A percentile compares a stretch with the other conserved stretches of the same genome.
phyloP scores from a whole-genome alignment of 37 sponge, comb jelly and placozoan genomes.

The Haliclona indistincta region DNA sequence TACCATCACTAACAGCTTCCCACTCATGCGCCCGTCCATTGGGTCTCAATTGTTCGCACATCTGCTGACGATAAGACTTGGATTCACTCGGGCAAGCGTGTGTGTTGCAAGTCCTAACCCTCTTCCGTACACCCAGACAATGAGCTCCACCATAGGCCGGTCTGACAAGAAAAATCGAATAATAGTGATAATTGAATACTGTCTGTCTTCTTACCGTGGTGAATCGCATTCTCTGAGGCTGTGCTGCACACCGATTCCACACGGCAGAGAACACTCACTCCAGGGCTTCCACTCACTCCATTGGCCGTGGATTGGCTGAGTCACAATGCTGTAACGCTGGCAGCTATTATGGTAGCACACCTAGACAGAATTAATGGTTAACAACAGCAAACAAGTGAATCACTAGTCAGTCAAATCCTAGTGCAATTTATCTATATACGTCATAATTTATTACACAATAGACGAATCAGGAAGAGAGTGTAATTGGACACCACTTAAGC shows the following conservation, averaged over 20 bases:
- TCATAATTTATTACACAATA: no score
- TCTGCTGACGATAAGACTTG: slow-evolving; percentile 3
- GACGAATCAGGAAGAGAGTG: no score
- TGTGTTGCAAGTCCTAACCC: slow-evolving; percentile 34
- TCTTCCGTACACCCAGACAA: slow-evolving; percentile 25
- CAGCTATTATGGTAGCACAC: neutral
- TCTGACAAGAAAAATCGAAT: slow-evolving; percentile 2
- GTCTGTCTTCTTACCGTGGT: slow-evolving; percentile 39
- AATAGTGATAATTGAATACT: neutral
- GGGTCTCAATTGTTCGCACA: slow-evolving; percentile 30
- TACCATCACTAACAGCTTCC: slow-evolving; percentile 28
- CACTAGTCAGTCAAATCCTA: no score
- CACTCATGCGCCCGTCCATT: neutral
- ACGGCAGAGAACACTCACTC: slow-evolving; percentile 37
- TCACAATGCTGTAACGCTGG: no score
- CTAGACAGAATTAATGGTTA: no score
- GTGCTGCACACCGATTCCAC: slow-evolving; percentile 55
- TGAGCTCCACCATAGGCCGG: slow-evolving; percentile 56
- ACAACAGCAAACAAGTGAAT: no score
- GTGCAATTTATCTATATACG: no score
- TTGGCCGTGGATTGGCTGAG: slow-evolving; percentile 8
- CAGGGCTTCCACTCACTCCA: slow-evolving; percentile 66
- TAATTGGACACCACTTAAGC: no score
- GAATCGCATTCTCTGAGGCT: slow-evolving; percentile 41
- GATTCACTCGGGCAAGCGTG: slow-evolving; percentile 7